Evolutionary conservation across 2,113 vertebrate species (phyloP), one percentile per base, ranked within the genome.

Genomic region (Paedocypris sp.): DNA sequence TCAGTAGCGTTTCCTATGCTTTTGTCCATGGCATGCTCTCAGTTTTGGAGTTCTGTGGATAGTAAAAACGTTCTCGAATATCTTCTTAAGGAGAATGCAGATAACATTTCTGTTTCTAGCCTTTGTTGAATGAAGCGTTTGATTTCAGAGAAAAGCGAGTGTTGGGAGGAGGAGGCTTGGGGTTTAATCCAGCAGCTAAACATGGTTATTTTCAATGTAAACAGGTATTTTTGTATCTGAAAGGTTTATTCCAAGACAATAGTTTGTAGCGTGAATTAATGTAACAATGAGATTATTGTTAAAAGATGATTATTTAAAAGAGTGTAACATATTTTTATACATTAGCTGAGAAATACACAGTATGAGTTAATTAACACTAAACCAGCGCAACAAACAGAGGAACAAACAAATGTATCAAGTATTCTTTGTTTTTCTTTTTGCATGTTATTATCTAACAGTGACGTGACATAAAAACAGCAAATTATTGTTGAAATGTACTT

Each of bases 191-290:
- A 36, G 13, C 19, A 57, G 18, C 3, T 16, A 28, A 50, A 50
- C 12, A 12, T 32, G 22, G 46, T 47, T 60, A 49, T 42, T 67
- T 67, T 46, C 8, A 56, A 42, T 19, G 33, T 42, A 20, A 4
- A 56, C 54, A 50, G 28, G 64, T 50, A 67, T 68, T 68, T 60
- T 64, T 54, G 36, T 68, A 67, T 16, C n/a, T 56, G 32, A 41
- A 38, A 28, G 25, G 38, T 52, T 53, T 41, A 52, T 39, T 45
- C 32, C 20, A 25, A 43, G 7, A 41, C 13, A 54, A 36, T 16
- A 26, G 26, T 54, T 6, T 54, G n/a, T 53, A 56, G 36, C 15
- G 29, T 58, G 9, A 58, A 62, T 20, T 45, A 29, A 35, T 50
- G 29, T 6, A n/a, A n/a, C n/a, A n/a, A n/a, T n/a, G 16, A 46